Percentiles rank a stretch among this genome's conserved stretches.
Conservation (phyloP, 1,140 invertebrate genomes). For the Andrena cerasifolii region DNA sequence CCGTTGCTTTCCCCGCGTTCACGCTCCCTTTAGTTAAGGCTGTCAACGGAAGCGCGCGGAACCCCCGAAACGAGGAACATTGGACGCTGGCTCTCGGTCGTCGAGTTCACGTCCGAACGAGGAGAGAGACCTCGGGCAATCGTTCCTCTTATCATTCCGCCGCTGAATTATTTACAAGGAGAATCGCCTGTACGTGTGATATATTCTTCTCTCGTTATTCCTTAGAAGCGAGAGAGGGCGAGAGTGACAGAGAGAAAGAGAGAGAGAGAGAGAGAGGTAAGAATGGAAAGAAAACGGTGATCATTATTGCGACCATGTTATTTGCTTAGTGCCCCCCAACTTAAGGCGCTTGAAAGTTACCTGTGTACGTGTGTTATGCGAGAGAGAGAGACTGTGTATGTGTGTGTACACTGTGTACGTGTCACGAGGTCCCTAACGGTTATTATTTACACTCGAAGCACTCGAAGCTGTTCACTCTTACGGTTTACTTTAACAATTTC, state of each 20-base stretch:
- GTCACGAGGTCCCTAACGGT: constrained; percentile 69
- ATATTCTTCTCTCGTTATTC: neutral
- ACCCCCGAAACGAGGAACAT: constrained; percentile 14
- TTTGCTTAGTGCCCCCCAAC: constrained; percentile 62
- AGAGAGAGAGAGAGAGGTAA: neutral
- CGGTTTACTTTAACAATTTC: constrained; percentile 57
- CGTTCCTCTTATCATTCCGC: constrained; percentile 18
- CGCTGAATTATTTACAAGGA: constrained; percentile 32
- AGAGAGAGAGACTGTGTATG: neutral
- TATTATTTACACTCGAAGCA: constrained; percentile 71
- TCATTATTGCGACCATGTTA: constrained; percentile 66
- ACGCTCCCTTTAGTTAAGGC: constrained; percentile 8
- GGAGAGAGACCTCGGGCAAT: neutral
- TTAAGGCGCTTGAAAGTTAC: constrained; percentile 68
- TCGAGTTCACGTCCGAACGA: neutral
- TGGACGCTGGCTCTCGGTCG: neutral
- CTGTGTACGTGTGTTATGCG: constrained; percentile 10
- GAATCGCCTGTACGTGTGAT: constrained; percentile 42
- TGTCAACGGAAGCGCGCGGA: constrained; percentile 46
- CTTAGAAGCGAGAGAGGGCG: neutral
- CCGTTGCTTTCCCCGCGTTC: neutral
- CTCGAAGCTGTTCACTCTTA: constrained; percentile 68
- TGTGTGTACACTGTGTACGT: too few species aligned
- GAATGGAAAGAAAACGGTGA: constrained; percentile 53
- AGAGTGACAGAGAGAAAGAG: neutral